These are phyloP conservation scores for Neodon shergylaensis DNA, from an alignment of 2,113 vertebrate genomes.

Conservation along the genomic window DNA sequence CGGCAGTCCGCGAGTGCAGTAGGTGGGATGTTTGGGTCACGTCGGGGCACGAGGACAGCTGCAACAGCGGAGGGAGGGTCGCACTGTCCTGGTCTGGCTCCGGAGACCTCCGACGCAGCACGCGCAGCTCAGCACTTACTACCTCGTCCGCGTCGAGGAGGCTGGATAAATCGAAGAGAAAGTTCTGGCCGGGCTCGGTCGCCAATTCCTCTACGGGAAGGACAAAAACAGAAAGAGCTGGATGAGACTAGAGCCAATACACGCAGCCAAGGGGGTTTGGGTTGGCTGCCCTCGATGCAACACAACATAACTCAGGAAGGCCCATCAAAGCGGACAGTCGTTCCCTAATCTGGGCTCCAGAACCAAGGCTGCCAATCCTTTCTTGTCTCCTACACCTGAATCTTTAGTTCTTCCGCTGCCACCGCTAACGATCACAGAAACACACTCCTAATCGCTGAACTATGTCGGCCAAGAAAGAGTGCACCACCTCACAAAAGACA, in stretches of 20 bases:
- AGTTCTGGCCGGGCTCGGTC: conserved; percentile 81
- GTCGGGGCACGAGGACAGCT: conserved; percentile 85
- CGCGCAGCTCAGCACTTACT: conserved; percentile 87
- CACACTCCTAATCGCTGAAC: neutral
- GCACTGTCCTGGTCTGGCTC: conserved; percentile 26
- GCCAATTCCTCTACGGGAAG: conserved; percentile 41
- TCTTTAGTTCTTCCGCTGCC: neutral
- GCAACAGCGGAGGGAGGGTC: conserved; percentile 83
- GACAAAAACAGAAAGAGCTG: neutral
- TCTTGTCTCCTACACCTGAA: neutral
- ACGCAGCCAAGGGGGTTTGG: too few relatives aligned
- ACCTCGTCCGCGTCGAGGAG: conserved; percentile 87
- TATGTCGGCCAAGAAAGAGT: accelerated
- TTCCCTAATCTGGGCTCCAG: neutral
- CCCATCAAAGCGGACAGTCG: accelerated
- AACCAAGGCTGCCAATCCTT: neutral
- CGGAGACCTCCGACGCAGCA: conserved; percentile 80
- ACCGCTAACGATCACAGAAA: neutral
- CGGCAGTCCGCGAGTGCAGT: conserved; percentile 85
- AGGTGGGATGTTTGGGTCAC: conserved; percentile 67
- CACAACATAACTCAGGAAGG: neutral
- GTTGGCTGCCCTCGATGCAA: accelerated
- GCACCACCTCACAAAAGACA: neutral
- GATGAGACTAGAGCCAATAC: neutral
- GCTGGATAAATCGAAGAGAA: conserved; percentile 90